Percentiles rank a stretch among this genome's conserved stretches.
phyloP scores from a whole-genome alignment of 2,888 invertebrate genomes.

The Volucella inanis region DNA sequence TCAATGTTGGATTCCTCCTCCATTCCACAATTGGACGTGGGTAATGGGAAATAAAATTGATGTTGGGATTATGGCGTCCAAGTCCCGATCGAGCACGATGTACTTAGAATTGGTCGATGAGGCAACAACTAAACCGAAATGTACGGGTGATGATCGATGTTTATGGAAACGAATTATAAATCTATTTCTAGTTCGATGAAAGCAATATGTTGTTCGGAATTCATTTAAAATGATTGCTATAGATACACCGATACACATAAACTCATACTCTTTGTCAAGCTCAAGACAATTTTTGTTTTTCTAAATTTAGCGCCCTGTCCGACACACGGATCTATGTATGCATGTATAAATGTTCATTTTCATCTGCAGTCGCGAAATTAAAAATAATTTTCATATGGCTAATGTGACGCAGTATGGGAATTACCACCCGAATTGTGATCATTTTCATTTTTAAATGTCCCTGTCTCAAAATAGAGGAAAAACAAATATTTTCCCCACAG shows the following conservation, averaged over 20 bases:
- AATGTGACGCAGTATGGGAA: background rate
- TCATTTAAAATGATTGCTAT: background rate
- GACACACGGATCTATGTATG: background rate
- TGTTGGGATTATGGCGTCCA: too few species aligned
- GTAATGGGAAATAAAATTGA: conserved; percentile 20
- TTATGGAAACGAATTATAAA: conserved; percentile 21
- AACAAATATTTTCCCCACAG: too few species aligned
- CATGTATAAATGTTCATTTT: background rate
- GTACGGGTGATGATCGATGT: conserved; percentile 38
- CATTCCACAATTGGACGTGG: conserved; percentile 45
- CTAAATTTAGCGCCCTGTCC: conserved; percentile 54
- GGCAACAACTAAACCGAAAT: conserved; percentile 23
- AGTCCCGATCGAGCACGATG: too few species aligned
- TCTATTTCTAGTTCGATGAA: conserved; percentile 27
- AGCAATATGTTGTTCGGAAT: background rate
- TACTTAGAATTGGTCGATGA: conserved; percentile 35
- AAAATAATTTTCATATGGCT: background rate
- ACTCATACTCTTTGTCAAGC: conserved; percentile 39
- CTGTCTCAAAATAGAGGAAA: background rate
- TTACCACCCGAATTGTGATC: background rate
- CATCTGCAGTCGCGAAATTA: conserved; percentile 42
- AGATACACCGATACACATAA: background rate
- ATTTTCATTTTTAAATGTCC: conserved; percentile 29
- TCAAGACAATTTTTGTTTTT: conserved; percentile 33
- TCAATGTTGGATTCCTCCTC: background rate